These are phyloP conservation scores for Dufourea novaeangliae DNA, from an alignment of 1,140 invertebrate species.

Conservation along the genomic window DNA sequence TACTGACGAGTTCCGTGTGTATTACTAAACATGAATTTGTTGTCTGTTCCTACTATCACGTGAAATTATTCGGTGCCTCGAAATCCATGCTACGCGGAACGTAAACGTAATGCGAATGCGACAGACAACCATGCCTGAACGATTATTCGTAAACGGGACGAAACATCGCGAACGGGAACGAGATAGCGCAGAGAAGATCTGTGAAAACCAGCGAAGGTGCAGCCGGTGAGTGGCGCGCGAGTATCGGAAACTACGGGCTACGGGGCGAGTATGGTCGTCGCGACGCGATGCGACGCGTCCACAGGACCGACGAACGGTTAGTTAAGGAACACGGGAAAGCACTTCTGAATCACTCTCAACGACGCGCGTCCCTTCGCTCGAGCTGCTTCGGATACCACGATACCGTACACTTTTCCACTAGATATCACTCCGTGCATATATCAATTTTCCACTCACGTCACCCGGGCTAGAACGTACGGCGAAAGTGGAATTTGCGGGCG, in stretches of 20 bases:
- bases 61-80: neutral
- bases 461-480: conserved; percentile 43
- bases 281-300: conserved; percentile 58
- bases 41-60: neutral
- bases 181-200: neutral
- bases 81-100: no score
- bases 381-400: conserved; percentile 61
- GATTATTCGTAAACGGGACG: conserved; percentile 34
- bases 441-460: conserved; percentile 80
- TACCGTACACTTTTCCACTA: conserved; percentile 66
- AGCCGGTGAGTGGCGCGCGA: neutral
- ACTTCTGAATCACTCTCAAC: conserved; percentile 79
- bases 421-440: conserved; percentile 75
- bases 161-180: neutral
- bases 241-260: conserved; percentile 19
- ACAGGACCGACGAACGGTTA: conserved; percentile 68
- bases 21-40: neutral
- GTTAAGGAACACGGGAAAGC: conserved; percentile 82
- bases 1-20: no score
- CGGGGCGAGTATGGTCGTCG: conserved; percentile 58
- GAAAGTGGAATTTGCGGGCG: conserved; percentile 42
- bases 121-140: neutral
- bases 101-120: conserved; percentile 16
- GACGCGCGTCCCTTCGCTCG: conserved; percentile 62
- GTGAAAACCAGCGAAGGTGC: conserved; percentile 3